Conservation (phyloP, 2,113 vertebrate genomes). For the Cinclus cinclus region DNA sequence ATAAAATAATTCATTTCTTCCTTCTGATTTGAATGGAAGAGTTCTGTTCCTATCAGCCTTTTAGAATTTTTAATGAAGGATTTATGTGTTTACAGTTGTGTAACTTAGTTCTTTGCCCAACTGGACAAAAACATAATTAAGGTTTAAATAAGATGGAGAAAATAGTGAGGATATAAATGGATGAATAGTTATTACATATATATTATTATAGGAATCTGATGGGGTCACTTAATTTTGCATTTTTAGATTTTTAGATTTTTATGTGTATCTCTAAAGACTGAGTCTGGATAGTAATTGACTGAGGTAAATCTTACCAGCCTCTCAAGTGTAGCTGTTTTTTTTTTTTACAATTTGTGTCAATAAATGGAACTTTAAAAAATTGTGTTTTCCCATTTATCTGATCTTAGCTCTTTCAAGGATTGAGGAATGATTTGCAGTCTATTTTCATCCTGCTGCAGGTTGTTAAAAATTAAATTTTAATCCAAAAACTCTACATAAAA, state of each 20-base stretch:
- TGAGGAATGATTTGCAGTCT: not conserved
- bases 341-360: not conserved
- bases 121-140: not conserved
- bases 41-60: not conserved
- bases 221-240: not conserved
- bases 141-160: not conserved
- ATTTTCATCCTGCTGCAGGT: not conserved
- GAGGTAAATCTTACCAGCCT: not conserved
- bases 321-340: not conserved
- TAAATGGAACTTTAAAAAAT: not conserved
- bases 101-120: not conserved
- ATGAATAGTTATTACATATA: not conserved
- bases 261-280: not conserved
- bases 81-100: not conserved
- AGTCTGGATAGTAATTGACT: not conserved
- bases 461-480: not conserved
- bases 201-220: not conserved
- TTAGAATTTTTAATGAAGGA: not conserved
- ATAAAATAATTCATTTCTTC: not conserved
- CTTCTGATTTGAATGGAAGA: not conserved
- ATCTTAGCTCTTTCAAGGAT: not conserved
- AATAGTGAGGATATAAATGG: not conserved
- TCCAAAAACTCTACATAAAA: not conserved
- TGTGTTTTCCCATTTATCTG: not conserved
- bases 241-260: not conserved